Base-by-base conservation (phyloP, 2,797 vertebrate species). In the Tarsius wallacei region DNA sequence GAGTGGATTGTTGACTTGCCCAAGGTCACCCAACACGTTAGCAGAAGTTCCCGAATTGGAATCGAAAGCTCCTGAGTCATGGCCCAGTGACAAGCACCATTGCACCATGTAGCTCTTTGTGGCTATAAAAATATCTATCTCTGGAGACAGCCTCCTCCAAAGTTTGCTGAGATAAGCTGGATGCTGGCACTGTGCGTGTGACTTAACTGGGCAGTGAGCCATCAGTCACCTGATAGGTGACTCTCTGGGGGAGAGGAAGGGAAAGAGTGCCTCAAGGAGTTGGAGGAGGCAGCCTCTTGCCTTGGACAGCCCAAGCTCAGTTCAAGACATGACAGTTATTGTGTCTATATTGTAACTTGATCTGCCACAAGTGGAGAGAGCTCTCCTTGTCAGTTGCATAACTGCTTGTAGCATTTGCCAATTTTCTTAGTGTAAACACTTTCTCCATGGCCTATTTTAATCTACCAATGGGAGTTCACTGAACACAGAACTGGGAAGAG, bases 41-140 rank as follows among this genome's bases (percentile, higher is more conserved):
- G 19, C n/a, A 93, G 22, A 55, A 93, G 51, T 74, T 91, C 22
- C 55, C 77, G 51, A 73, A 91, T 42, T 94, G 77, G 70, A 96
- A 91, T 73, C 8, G 16, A 68, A 84, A 95, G 6, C 13, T 91
- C 36, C 83, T n/a, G 22, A 88, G 57, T 84, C 64, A 74, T 49
- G 31, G 12, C 13, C n/a, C 12, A 24, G 42, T 82, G 19, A 80
- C 4, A 12, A 74, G 6, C 19, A 57, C 10, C 7, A 8, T 53
- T 85, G 31, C 5, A 57, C 33, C 53, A 33, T 2, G 49, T 26
- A 74, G 8, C 13, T 87, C 7, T 90, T 42, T 77, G 61, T 82
- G 61, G 19, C 33, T 93, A 66, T 93, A 78, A 86, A 94, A 95
- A 74, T 78, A 88, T 33, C 51, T 33, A 11, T 78, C 33, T 87